Evolutionary conservation across 1,140 invertebrate species (phyloP), one percentile per base, ranked within the genome.

Genomic region (Pseudomyrmex gracilis): DNA sequence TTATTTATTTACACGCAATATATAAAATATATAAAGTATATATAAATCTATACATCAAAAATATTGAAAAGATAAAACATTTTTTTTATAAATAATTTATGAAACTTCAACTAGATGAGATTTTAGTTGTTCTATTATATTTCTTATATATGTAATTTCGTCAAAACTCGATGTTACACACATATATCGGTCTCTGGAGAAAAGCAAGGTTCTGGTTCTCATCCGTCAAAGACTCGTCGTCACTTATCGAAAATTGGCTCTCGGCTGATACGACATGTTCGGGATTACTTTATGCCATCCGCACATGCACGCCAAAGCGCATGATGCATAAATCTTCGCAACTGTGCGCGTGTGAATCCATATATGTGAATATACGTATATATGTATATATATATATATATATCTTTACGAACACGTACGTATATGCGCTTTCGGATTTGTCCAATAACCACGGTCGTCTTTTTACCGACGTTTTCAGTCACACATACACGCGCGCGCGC

Each of bases 201-300:
- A 34, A 34, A 34, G 34, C 34, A 34, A 34, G 7, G 7, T 34
- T 7, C 34, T 34, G 34, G 5, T 34, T 34, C 34, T 34, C 4
- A 7, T 34, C 7, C 7, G 34, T 34, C 34, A 34, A 3, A 17
- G 51, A 20, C 13, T 0, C 43, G 12, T 17, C 53, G 74, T 66
- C 53, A 17, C 55, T 80, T 71, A 80, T 80, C 66, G 76, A 80
- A 70, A 80, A 80, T 71, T 80, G 76, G 53, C 66, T 49, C 66
- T 60, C 66, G 64, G n/a, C 53, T 57, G 76, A 58, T 57, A 70
- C 76, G 53, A 70, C 61, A 51, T 7, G 76, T 47, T 58, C 64
- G 53, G 34, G 64, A 80, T 71, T 58, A 58, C 22, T 71, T 57
- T 71, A 58, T 53, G 20, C 43, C 43, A 34, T 43, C 24, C 17